Base-by-base conservation (phyloP, 2,113 vertebrate genomes). In the Saguinus midas region DNA sequence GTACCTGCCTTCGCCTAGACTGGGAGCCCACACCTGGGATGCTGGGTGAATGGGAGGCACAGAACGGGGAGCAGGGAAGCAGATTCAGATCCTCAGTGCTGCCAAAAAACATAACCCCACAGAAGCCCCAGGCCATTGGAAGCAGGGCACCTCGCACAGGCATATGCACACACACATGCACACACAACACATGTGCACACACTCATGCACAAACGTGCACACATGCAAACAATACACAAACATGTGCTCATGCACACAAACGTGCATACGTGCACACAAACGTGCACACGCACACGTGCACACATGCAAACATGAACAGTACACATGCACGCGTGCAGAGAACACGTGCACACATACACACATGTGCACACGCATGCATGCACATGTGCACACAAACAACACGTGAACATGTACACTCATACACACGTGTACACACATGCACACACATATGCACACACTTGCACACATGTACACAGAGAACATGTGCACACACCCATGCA, bases 51-150 rank as follows among this genome's bases (percentile, higher is more conserved):
- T 14, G 1, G 80, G 61, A 66, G 37, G 73, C 73, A 27, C 1
- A 6, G 76, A n/a, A 79, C 10, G 0, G 72, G 90, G 32, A 48
- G 0, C 18, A 3, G 8, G 55, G n/a, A 64, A 10, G 6, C 35
- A 50, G 48, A 61, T 0, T 16, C 37, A 10, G 32, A 58, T 66
- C 14, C 75, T 7, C 1, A 35, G 10, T 12, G 20, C 57, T 43
- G 40, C 40, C 10, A 3, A 16, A 4, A 16, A 18, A 45, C 82
- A 75, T 20, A 52, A 52, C 52, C 50, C 16, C 52, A 52, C 48
- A 37, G 82, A 29, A 21, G 17, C 21, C 66, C 32, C 48, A 12
- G 48, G 8, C 21, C 1, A 0, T 37, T 6, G 20, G 27, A 85
- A 21, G 40, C 61, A 43, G 64, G 48, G 45, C 76, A 50, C 4